phyloP scores from a whole-genome alignment of 2,797 vertebrate species.

The Pyrocephalus nanus region DNA sequence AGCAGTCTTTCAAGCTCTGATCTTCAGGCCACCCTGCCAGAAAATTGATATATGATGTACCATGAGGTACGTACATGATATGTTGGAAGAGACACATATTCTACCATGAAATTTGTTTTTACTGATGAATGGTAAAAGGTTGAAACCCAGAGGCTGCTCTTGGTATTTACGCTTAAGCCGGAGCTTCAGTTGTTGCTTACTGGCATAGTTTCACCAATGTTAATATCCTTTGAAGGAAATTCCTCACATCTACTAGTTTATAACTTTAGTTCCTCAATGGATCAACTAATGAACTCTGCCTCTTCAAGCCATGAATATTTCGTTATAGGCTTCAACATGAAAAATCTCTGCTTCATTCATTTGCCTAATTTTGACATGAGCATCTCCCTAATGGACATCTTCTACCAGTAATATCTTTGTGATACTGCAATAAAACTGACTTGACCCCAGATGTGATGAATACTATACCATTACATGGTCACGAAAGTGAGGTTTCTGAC shows the following conservation, averaged over 20 bases:
- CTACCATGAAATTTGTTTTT: background rate
- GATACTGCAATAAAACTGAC: background rate
- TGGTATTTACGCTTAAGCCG: background rate
- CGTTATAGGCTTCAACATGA: fast-evolving
- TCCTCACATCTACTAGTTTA: background rate
- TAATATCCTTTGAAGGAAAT: background rate
- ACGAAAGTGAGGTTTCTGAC: background rate
- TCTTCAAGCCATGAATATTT: background rate
- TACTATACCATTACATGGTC: background rate
- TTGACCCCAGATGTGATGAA: background rate
- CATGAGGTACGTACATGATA: fast-evolving
- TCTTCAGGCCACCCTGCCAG: background rate
- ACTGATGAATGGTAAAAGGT: background rate
- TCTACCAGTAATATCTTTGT: background rate
- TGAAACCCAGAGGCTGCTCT: background rate
- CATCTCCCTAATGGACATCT: background rate
- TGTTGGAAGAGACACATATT: background rate
- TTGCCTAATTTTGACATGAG: background rate
- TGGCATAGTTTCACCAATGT: background rate
- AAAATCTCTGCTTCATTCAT: background rate
- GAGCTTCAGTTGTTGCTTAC: background rate
- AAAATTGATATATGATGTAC: background rate
- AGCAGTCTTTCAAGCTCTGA: background rate
- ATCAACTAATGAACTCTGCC: background rate
- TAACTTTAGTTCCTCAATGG: background rate